Evolutionary conservation across 2,888 invertebrate species (phyloP), one percentile per base, ranked within the genome.

Genomic region (Parnassius apollo): DNA sequence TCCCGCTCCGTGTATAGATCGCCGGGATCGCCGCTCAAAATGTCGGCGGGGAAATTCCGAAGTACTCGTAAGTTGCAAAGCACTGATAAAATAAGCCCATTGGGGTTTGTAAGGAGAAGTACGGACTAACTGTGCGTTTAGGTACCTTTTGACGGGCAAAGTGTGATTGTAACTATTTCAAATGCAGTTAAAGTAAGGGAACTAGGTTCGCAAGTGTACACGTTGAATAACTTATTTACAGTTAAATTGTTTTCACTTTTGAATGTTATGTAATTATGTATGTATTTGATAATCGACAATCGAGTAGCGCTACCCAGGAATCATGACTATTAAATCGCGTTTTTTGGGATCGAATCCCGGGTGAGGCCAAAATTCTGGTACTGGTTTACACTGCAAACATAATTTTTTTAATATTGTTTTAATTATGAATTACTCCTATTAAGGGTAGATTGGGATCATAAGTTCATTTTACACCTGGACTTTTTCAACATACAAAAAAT

Each of bases 71-170:
- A 67, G 64, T 64, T 61, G 62, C 49, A 56, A 59, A 65, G 66
- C 58, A 65, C 77, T 78, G 82, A 82, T 83, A 83, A 82, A 81
- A 81, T 82, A 81, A 79, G 77, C 73, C 81, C 75, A 62, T 54
- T 58, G 73, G 76, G 81, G 81, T 82, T 82, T 80, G 76, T 77
- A 65, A 73, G 69, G 65, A 64, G 68, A 63, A 67, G 66, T 68
- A 61, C 70, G 66, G 67, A 68, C 71, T 69, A 65, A 73, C 70
- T 70, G 66, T 67, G 69, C 70, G 69, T 71, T 69, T 73, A 72
- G 71, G 72, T 68, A 65, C 69, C 69, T 65, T 62, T 65, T 52
- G 52, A 54, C 50, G 44, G 48, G 49, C 48, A 12, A 59, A 56
- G 52, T 59, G 59, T 59, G 63, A 63, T 63, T 63, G 59, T 59